Conservation (phyloP, 2,888 invertebrate species). For the Enoplolaimus lenunculus region DNA sequence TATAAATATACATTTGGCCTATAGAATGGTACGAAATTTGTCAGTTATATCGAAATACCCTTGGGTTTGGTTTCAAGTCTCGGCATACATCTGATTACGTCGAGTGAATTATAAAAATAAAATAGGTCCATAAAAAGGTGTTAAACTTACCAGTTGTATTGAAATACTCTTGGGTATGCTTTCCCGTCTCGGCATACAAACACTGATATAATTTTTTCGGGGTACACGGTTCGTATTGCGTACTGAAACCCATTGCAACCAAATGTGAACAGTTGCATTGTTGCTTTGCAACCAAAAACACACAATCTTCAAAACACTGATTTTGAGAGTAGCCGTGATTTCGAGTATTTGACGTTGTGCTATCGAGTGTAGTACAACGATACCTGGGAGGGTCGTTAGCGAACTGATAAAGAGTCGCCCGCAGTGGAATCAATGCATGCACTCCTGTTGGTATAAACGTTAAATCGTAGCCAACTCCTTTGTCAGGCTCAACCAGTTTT, state of each 20-base stretch:
- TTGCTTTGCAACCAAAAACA: not conserved
- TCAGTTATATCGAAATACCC: too few species aligned
- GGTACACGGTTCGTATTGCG: not conserved
- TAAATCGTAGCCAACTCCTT: not conserved
- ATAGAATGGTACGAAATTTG: too few species aligned
- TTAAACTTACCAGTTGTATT: not conserved
- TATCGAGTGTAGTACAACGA: conserved; percentile 4
- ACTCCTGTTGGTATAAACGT: conserved; percentile 13
- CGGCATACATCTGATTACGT: too few species aligned
- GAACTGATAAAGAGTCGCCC: conserved; percentile 17
- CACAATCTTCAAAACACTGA: conserved; percentile 15
- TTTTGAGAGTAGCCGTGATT: not conserved
- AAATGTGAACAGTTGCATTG: not conserved
- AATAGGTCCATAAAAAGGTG: too few species aligned
- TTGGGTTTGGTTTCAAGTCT: too few species aligned
- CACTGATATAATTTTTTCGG: not conserved
- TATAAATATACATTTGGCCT: too few species aligned
- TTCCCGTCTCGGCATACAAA: conserved; percentile 3
- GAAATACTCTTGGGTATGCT: not conserved
- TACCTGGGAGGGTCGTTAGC: conserved; percentile 21
- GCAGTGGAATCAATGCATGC: not conserved
- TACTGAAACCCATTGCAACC: not conserved
- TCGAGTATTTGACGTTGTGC: not conserved
- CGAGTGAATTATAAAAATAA: too few species aligned
- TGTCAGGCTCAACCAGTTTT: conserved; percentile 30